Evolutionary conservation across 64 coral and sea anemone genomes (phyloP).

Genomic region (Montipora cactus): DNA sequence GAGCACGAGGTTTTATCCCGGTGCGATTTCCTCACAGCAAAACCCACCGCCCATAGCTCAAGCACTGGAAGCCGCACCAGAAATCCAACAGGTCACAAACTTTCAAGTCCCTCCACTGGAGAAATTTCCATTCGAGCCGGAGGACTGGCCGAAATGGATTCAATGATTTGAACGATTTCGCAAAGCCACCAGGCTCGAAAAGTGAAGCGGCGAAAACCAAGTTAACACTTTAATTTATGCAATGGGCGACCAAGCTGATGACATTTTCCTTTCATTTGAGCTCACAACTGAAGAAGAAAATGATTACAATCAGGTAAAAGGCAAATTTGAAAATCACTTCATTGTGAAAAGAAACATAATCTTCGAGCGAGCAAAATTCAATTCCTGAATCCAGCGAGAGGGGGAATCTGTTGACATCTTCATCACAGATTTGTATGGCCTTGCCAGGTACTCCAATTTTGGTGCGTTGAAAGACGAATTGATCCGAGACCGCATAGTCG

Average conservation of each 20-base stretch:
- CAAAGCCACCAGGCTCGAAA: too few relatives aligned
- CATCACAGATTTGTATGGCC: constrained; percentile 48
- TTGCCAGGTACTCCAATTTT: constrained; percentile 41
- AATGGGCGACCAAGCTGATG: constrained; percentile 56
- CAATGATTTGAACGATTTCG: too few relatives aligned
- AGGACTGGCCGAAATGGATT: too few relatives aligned
- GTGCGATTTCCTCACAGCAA: too few relatives aligned
- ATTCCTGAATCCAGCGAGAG: constrained; percentile 39
- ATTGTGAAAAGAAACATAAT: constrained; percentile 33
- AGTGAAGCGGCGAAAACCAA: background rate
- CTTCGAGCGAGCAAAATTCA: constrained; percentile 47
- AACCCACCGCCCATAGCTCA: too few relatives aligned
- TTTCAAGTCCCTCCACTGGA: too few relatives aligned
- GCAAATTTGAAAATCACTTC: constrained; percentile 28
- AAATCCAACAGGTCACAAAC: too few relatives aligned
- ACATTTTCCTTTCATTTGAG: constrained; percentile 19
- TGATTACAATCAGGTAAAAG: constrained; percentile 15
- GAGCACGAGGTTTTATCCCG: too few relatives aligned
- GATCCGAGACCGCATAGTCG: constrained; percentile 29
- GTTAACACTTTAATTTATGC: constrained; percentile 58
- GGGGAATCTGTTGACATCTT: constrained; percentile 29
- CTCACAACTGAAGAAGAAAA: constrained; percentile 36
- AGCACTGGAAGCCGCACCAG: too few relatives aligned
- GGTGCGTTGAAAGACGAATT: constrained; percentile 30
- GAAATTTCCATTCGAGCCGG: too few relatives aligned